Evolutionary conservation across 1,140 invertebrate genomes (phyloP).

Genomic region (Lasioglossum baleicum): DNA sequence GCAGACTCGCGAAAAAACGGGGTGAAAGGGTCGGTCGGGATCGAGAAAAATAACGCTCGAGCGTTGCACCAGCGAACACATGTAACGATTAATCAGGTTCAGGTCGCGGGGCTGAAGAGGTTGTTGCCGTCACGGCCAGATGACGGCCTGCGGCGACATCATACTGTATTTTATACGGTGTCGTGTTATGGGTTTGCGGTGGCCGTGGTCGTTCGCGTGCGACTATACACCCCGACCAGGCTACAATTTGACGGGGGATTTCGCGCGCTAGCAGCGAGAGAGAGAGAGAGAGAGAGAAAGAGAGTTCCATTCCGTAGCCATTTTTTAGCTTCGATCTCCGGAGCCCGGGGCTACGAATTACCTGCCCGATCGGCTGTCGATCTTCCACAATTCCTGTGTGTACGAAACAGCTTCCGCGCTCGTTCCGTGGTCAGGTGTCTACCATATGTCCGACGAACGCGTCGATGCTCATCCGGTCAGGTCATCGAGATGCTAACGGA

Average conservation of each 20-base stretch:
- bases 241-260: constrained; percentile 58
- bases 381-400: not conserved
- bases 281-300: too few species aligned
- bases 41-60: constrained; percentile 61
- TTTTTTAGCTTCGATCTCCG: constrained; percentile 25
- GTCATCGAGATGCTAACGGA: not conserved
- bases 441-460: constrained; percentile 30
- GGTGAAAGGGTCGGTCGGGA: constrained; percentile 44
- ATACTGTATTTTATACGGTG: constrained; percentile 73
- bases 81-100: constrained; percentile 74
- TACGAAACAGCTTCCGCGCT: not conserved
- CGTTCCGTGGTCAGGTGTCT: constrained; percentile 10
- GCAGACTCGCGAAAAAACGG: constrained; percentile 19
- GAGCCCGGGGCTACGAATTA: constrained; percentile 19
- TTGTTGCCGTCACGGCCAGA: constrained; percentile 70
- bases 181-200: constrained; percentile 73
- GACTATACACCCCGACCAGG: constrained; percentile 39
- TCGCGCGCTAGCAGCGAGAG: constrained; percentile 27
- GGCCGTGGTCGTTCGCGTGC: constrained; percentile 62
- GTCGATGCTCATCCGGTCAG: not conserved
- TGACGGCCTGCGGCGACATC: constrained; percentile 71
- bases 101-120: constrained; percentile 64
- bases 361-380: constrained; percentile 9
- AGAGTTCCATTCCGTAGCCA: not conserved
- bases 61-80: constrained; percentile 58